Evolutionary conservation across 2,888 invertebrate species (phyloP).

Genomic region (Acronicta alni): DNA sequence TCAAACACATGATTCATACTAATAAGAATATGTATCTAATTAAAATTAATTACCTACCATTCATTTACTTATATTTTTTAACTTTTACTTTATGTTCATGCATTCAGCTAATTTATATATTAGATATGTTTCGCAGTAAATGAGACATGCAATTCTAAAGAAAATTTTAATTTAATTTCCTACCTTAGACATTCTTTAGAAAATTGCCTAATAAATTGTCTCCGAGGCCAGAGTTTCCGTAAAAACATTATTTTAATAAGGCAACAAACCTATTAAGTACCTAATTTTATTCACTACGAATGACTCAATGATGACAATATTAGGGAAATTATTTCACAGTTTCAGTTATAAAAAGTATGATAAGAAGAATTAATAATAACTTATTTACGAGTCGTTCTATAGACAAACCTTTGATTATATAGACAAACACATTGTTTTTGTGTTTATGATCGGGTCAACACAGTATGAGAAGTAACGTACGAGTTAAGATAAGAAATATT

Average conservation of each 20-base stretch:
- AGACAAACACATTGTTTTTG: conserved; percentile 35
- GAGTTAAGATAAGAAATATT: conserved; percentile 31
- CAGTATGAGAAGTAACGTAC: conserved; percentile 7
- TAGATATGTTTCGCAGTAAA: background rate
- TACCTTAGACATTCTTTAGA: conserved; percentile 68
- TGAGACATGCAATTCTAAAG: conserved; percentile 20
- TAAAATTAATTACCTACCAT: too few species aligned
- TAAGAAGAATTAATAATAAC: conserved; percentile 12
- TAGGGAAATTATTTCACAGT: conserved; percentile 2
- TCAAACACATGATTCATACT: background rate
- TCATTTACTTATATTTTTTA: too few species aligned
- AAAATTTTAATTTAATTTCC: conserved; percentile 18
- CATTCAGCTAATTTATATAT: too few species aligned
- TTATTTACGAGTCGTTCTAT: conserved; percentile 26
- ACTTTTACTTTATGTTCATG: too few species aligned
- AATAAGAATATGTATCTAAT: too few species aligned
- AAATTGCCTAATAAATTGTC: conserved; percentile 50
- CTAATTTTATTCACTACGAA: conserved; percentile 1
- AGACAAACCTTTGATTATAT: conserved; percentile 31
- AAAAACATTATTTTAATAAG: conserved; percentile 20
- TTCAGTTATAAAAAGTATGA: background rate
- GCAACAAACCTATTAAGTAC: too few species aligned
- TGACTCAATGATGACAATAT: conserved; percentile 10
- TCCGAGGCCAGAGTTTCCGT: conserved; percentile 19
- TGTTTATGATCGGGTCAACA: conserved; percentile 18